Evolutionary conservation across 2,888 invertebrate species (phyloP).

Genomic region (Stegophylla sp.): DNA sequence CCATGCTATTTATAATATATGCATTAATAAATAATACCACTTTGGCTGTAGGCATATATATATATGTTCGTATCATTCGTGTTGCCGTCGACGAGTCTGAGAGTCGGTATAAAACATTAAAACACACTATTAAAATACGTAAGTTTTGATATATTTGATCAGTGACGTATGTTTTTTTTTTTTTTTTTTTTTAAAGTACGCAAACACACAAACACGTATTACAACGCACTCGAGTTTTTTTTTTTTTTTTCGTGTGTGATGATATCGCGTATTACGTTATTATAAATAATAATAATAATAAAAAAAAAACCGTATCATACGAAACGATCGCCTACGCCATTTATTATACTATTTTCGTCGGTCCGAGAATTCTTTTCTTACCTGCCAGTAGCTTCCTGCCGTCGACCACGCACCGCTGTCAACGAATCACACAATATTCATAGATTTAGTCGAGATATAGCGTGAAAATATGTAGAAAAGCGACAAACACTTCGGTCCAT

Average conservation of each 20-base stretch:
- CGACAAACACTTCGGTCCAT: too few relatives aligned
- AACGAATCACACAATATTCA: too few relatives aligned
- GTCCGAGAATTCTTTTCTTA: too few relatives aligned
- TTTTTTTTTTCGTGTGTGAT: neutral
- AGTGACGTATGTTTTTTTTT: neutral
- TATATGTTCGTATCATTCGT: neutral
- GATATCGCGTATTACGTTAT: too few relatives aligned
- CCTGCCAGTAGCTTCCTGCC: too few relatives aligned
- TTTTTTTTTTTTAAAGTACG: neutral
- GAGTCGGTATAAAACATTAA: neutral
- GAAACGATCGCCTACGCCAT: too few relatives aligned
- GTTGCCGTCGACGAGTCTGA: slow-evolving; percentile 3
- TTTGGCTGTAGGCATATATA: neutral
- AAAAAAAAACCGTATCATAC: too few relatives aligned
- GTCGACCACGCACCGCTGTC: too few relatives aligned
- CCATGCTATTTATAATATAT: neutral
- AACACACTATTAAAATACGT: neutral
- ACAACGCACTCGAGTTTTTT: neutral
- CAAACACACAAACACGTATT: neutral
- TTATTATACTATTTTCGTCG: too few relatives aligned
- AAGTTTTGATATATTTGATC: neutral
- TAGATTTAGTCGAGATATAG: too few relatives aligned
- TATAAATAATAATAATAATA: too few relatives aligned
- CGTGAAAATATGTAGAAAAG: too few relatives aligned
- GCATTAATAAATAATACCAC: slow-evolving; percentile 11